Base-by-base conservation (phyloP, 2,888 invertebrate genomes). In the Pecten maximus region DNA sequence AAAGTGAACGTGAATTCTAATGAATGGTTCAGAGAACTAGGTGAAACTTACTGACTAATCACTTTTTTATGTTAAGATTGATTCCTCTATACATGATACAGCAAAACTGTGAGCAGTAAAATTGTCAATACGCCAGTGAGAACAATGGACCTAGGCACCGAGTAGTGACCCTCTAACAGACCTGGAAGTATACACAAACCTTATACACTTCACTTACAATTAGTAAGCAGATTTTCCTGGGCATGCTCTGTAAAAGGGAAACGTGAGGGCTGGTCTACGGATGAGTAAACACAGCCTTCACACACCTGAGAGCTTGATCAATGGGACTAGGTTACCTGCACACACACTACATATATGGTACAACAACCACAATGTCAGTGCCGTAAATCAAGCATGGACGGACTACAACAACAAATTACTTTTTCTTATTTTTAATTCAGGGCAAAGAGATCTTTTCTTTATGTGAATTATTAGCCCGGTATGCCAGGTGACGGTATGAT, bases 181-280 rank as follows among this genome's bases (percentile, higher is more conserved):
- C 54, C 12, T 54, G 54, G 54, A 54, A 74, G 74, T 74, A 74
- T 35, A 74, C 74, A 74, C 74, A 28, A 74, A 12, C 74, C 0
- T 23, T 74, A 35, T 74, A 74, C 10, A 74, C 74, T 74, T 35
- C 74, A 74, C 74, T 23, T 74, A 74, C 74, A 74, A 74, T 74
- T 74, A 74, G 74, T 74, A 74, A 74, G 74, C 74, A 23, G 19
- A 35, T 74, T 74, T 74, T 44, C 35, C 74, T 35, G 90, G 40
- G 91, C 91, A 91, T 92, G 91, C 91, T n/a, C 91, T 89, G 91
- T 92, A 23, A 40, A 60, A 87, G 87, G 89, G 74, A 88, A 92
- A 92, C 91, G 91, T 92, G 91, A 92, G 89, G 87, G 88, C 40
- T 60, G 88, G 48, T 89, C 89, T 88, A 54, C 88, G 90, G 87